Evolutionary conservation across 2,888 invertebrate species (phyloP), one percentile per base, ranked within the genome.

Genomic region (Stegophylla sp.): DNA sequence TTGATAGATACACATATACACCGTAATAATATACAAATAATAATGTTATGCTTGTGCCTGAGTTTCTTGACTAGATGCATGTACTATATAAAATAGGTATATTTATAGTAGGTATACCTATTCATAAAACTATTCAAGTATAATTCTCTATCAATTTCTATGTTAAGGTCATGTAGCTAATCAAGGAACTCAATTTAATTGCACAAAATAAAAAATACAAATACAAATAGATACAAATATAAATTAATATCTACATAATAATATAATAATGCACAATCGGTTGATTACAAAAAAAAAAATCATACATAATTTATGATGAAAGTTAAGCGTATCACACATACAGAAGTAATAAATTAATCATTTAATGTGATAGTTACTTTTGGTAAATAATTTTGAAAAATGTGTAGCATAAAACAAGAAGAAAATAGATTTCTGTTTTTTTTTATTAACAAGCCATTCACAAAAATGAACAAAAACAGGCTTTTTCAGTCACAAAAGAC

Each of bases 1-100:
- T 63, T 63, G 63, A 74, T 74, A 74, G 63, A 74, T 63, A 74
- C 61, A 74, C 61, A 74, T 63, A 34, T 73, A 73, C 73, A 73
- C 59, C 59, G 43, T 48, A 73, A 73, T 59, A 73, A 73, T 74
- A 74, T 45, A 74, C 41, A 51, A 75, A 20, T 61, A 75, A 41
- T 64, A 71, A 61, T 61, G 61, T 75, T 75, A 64, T 75, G 75
- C 75, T 66, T 23, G 63, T 63, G 48, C 34, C 20, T 63, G 75
- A 75, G 64, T 75, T 48, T 48, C 34, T 20, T 63, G 75, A 75
- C 75, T 75, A 75, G 75, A 64, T 53, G 53, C 53, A 23, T 53
- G 12, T 56, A 73, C 41, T 34, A 56, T 23, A 13, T 53, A 53
- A 20, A 48, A n/a, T 51, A 48, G 34, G 34, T n/a, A n/a, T n/a